These are phyloP conservation scores for Anguilla obscura DNA, from an alignment of 2,797 vertebrate genomes.

Conservation along the genomic window DNA sequence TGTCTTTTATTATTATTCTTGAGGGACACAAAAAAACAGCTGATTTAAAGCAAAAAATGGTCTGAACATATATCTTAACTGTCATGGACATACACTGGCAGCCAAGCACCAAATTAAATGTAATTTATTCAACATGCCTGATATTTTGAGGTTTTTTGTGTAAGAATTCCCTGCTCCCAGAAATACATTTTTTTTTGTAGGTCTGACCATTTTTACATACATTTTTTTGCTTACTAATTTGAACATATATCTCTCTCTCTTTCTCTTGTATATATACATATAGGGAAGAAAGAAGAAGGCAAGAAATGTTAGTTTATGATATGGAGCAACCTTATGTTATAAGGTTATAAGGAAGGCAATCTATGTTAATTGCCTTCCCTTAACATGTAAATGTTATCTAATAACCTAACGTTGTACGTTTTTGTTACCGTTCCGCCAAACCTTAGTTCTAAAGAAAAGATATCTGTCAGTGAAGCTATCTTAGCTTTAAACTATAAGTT, in stretches of 20 bases:
- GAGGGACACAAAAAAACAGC: slow-evolving; percentile 18
- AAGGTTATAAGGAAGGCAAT: too few species aligned
- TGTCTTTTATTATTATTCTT: slow-evolving; percentile 34
- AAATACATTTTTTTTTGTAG: background rate
- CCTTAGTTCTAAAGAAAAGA: too few species aligned
- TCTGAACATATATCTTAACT: slow-evolving; percentile 10
- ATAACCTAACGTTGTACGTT: too few species aligned
- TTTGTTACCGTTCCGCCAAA: too few species aligned
- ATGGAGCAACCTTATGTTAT: too few species aligned
- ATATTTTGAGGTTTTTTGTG: background rate
- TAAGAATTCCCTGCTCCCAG: background rate
- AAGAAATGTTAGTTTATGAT: too few species aligned
- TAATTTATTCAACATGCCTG: background rate
- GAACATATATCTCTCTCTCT: background rate
- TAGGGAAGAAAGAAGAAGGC: too few species aligned
- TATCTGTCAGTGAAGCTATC: too few species aligned
- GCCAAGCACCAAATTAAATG: background rate
- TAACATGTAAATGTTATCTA: too few species aligned
- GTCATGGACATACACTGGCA: background rate
- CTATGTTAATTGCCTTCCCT: too few species aligned
- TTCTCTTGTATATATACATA: background rate
- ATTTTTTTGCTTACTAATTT: background rate
- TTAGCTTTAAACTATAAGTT: too few species aligned
- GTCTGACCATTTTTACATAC: background rate
- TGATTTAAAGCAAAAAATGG: slow-evolving; percentile 28